Evolutionary conservation across 2,888 invertebrate species (phyloP), one percentile per base, ranked within the genome.

Genomic region (Thymelicus sylvestris): DNA sequence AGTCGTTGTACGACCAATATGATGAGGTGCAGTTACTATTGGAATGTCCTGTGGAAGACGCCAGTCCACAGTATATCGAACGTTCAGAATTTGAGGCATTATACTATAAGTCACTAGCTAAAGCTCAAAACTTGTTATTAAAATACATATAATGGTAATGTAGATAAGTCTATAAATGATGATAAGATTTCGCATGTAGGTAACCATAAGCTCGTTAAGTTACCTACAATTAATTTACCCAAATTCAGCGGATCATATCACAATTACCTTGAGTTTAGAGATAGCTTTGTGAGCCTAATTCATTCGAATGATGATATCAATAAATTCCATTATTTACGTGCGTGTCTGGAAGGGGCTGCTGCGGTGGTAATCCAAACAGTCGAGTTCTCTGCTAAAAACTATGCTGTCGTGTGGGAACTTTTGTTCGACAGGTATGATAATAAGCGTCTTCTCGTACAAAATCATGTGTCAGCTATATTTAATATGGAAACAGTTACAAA

Each of bases 191-290:
- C 57, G 24, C 57, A 57, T 57, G 57, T 57, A 31, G 13, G 31
- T 31, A 57, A 57, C 5, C 3, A 3, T 31, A 57, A 57, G 31
- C 57, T 57, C 12, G 57, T 57, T 57, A 57, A 57, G 31, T 57
- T 57, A 31, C 57, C 57, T 57, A 57, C 57, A n/a, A 64, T 52
- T 39, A 7, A 52, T 19, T 5, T 62, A 8, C 44, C 44, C 10
- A 62, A 44, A 19, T 61, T 61, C 41, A 7, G n/a, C 10, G 64
- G 64, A 15, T n/a, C 38, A 10, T 50, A n/a, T 39, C 10, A 50
- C 10, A 64, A 64, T 41, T 64, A 31, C 12, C 39, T 64, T 6
- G 50, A 64, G 39, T 64, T 64, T 64, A 0, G 39, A 10, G 64
- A 64, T 19, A 64, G 31, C 15, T 64, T 64, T 39, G 8, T 31